phyloP scores from a whole-genome alignment of 2,113 vertebrate genomes.

The Gorilla gorilla region DNA sequence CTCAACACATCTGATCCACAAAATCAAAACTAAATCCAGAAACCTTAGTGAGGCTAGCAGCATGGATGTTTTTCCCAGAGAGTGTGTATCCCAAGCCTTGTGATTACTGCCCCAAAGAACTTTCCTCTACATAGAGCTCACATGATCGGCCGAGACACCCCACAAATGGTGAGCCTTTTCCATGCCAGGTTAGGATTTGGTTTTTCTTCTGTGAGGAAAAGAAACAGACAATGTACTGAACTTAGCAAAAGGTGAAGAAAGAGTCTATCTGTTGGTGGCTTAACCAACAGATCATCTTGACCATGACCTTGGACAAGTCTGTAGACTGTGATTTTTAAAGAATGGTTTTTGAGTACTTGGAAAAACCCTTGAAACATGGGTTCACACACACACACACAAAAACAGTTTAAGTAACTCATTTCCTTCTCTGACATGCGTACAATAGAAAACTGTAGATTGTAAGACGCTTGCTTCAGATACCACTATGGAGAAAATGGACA shows the following conservation, averaged over 20 bases:
- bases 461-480: neutral
- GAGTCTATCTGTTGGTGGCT: no score
- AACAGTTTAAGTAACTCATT: neutral
- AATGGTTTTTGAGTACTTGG: neutral
- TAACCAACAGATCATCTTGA: neutral
- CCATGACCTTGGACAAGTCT: neutral
- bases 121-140: neutral
- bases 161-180: neutral
- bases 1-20: neutral
- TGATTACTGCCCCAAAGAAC: neutral
- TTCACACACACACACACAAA: neutral
- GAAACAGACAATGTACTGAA: neutral
- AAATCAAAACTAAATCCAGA: neutral
- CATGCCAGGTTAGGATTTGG: neutral
- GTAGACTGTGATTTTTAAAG: neutral
- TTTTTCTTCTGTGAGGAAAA: neutral
- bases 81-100: accelerated
- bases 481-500: neutral
- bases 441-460: neutral
- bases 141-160: neutral
- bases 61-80: accelerated
- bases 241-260: neutral
- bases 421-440: neutral
- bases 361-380: neutral
- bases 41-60: no score